phyloP scores from a whole-genome alignment of 2,888 invertebrate genomes.

The Icerya purchasi region DNA sequence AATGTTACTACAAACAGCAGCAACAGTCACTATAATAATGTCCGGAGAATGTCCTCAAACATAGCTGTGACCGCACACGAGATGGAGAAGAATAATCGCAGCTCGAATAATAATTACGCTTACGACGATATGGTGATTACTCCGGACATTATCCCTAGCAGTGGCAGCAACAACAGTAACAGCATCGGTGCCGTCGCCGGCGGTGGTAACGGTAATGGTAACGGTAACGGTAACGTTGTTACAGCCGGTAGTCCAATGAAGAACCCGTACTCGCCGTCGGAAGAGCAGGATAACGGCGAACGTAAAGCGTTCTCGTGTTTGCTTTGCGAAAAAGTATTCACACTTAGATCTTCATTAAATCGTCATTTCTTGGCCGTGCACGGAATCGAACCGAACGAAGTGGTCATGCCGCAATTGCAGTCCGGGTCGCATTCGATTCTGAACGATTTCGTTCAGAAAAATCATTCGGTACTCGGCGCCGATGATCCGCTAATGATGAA shows the following conservation, averaged over 20 bases:
- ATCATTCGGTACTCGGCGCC: neutral
- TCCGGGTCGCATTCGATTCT: neutral
- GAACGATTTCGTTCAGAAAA: neutral
- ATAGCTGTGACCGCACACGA: neutral
- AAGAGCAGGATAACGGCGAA: neutral
- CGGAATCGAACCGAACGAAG: conserved; percentile 15
- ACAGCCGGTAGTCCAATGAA: neutral
- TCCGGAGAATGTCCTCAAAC: neutral
- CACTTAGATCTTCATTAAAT: conserved; percentile 12
- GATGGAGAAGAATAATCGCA: neutral
- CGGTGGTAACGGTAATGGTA: neutral
- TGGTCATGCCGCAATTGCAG: neutral
- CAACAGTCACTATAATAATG: neutral
- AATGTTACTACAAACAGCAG: neutral
- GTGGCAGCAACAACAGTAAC: neutral
- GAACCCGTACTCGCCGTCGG: neutral
- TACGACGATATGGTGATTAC: neutral
- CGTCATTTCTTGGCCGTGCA: conserved; percentile 15
- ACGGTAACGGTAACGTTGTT: neutral
- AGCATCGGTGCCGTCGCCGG: neutral
- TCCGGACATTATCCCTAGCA: neutral
- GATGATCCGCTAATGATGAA: neutral
- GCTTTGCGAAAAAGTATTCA: conserved; percentile 18
- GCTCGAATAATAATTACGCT: neutral
- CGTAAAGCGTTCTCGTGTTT: conserved; percentile 14